Evolutionary conservation across 1,140 invertebrate species (phyloP).

Genomic region (Drosophila sulfurigaster): DNA sequence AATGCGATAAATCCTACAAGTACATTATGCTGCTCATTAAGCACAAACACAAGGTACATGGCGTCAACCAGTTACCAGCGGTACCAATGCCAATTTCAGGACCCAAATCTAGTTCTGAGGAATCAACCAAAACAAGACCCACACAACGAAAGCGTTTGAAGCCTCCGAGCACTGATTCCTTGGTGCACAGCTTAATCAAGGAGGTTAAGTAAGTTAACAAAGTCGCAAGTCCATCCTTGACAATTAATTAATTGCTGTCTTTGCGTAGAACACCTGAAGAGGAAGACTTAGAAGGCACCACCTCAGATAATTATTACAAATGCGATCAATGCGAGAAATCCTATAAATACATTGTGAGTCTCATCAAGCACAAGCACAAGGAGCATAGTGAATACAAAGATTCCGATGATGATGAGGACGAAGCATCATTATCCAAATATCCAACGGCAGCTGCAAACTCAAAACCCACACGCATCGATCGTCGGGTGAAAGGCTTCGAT

Average conservation of each 20-base stretch:
- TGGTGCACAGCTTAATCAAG: slow-evolving; percentile 67
- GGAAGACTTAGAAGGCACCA: slow-evolving; percentile 43
- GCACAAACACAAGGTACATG: slow-evolving; percentile 59
- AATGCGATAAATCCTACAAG: slow-evolving; percentile 67
- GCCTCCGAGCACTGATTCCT: slow-evolving; percentile 42
- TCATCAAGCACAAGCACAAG: slow-evolving; percentile 69
- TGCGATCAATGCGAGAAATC: slow-evolving; percentile 66
- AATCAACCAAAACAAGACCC: slow-evolving; percentile 4
- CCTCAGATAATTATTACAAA: slow-evolving; percentile 64
- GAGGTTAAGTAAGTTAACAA: slow-evolving; percentile 48
- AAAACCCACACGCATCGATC: slow-evolving; percentile 61
- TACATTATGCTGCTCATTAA: slow-evolving; percentile 64
- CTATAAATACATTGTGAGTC: slow-evolving; percentile 68
- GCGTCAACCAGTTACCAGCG: slow-evolving; percentile 30
- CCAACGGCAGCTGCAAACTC: background rate
- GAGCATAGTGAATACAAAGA: slow-evolving; percentile 45
- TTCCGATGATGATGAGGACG: slow-evolving; percentile 43
- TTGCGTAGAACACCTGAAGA: slow-evolving; percentile 58
- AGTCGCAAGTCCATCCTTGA: no score
- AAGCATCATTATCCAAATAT: slow-evolving; percentile 43
- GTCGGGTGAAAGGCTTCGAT: slow-evolving; percentile 62
- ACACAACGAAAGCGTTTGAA: slow-evolving; percentile 11
- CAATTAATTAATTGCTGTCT: background rate
- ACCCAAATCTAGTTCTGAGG: slow-evolving; percentile 16
- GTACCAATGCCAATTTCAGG: slow-evolving; percentile 21